These are phyloP conservation scores for Argentina silus DNA, from an alignment of 2,797 vertebrate species.

Conservation along the genomic window DNA sequence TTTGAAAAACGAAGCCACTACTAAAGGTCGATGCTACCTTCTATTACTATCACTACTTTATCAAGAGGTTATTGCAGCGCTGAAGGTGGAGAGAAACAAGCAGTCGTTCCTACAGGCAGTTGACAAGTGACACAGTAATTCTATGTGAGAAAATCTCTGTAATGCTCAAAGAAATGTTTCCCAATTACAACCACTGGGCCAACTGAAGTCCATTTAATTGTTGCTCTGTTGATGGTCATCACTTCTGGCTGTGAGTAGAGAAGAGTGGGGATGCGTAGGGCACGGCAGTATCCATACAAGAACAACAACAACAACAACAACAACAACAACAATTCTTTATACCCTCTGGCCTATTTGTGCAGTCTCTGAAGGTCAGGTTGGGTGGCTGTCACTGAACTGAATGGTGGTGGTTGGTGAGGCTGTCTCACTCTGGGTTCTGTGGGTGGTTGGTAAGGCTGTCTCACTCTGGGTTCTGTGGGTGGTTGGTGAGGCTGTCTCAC, in stretches of 20 bases:
- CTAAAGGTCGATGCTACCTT: background rate
- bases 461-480: no score
- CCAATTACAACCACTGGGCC: background rate
- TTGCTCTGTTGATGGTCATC: background rate
- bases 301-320: no score
- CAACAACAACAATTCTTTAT: no score
- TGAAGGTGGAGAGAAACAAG: background rate
- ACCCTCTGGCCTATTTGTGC: no score
- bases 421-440: no score
- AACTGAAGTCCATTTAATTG: background rate
- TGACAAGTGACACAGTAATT: background rate
- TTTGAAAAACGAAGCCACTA: background rate
- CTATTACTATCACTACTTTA: background rate
- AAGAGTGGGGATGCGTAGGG: background rate
- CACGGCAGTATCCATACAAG: background rate
- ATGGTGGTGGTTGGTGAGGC: no score
- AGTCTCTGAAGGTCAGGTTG: no score
- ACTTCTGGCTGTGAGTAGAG: background rate
- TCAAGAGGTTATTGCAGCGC: background rate
- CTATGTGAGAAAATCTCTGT: background rate
- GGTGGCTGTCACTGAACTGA: no score
- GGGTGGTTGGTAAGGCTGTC: background rate
- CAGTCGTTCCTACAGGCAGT: background rate
- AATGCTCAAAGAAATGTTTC: background rate
- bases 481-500: no score